Evolutionary conservation across 2,113 vertebrate species (phyloP).

Genomic region (Myotis lucifugus): DNA sequence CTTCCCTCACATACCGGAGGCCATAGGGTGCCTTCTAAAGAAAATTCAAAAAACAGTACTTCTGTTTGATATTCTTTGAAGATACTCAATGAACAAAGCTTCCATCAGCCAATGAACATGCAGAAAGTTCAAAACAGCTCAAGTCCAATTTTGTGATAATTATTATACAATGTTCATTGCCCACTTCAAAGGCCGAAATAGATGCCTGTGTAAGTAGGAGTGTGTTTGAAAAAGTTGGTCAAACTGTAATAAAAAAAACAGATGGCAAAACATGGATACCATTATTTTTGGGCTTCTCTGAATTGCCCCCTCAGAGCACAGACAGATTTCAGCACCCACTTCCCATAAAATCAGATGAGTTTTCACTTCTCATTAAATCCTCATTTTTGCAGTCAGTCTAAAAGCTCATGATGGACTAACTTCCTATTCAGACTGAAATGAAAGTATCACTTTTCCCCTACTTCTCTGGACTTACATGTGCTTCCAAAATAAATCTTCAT

Average conservation of each 20-base stretch:
- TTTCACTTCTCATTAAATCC: constrained; percentile 57
- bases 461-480: neutral
- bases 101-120: neutral
- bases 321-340: constrained; percentile 47
- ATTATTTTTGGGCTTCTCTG: constrained; percentile 56
- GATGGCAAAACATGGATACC: neutral
- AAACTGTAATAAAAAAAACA: constrained; percentile 48
- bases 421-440: constrained; percentile 33
- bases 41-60: constrained; percentile 47
- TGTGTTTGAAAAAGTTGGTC: constrained; percentile 54
- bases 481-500: constrained; percentile 58
- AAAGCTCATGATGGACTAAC: constrained; percentile 8
- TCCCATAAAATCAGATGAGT: constrained; percentile 44
- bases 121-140: constrained; percentile 57
- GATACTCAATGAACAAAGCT: constrained; percentile 28
- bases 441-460: neutral
- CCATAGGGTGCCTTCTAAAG: constrained; percentile 22
- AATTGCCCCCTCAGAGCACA: constrained; percentile 47
- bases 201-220: neutral
- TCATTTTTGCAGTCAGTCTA: constrained; percentile 6
- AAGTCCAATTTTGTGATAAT: constrained; percentile 44
- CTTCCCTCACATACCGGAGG: constrained; percentile 33
- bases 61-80: constrained; percentile 64
- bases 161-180: neutral
- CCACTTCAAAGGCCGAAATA: constrained; percentile 61